Conservation (phyloP, 2,888 invertebrate genomes). For the Mongoloraphidia duomilia region DNA sequence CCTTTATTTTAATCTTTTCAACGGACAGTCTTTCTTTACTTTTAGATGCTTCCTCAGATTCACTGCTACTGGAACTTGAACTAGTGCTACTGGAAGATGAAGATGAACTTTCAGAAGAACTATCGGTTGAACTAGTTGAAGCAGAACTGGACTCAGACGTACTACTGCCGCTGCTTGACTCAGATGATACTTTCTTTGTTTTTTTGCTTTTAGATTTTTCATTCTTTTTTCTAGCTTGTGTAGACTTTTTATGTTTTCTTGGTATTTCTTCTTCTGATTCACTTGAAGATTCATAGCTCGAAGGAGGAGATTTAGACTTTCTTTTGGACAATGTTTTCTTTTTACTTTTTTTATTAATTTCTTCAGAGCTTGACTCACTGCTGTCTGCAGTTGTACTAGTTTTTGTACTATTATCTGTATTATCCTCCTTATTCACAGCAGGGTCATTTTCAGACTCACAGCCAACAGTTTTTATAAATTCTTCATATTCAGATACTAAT, state of each 20-base stretch:
- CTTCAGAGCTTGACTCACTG: background rate
- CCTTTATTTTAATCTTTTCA: conserved; percentile 7
- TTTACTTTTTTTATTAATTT: background rate
- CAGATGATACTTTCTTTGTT: no score
- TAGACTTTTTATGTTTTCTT: no score
- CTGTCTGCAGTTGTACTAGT: background rate
- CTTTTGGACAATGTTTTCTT: background rate
- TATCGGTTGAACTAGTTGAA: conserved; percentile 15
- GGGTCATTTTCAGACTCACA: conserved; percentile 13
- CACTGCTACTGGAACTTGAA: conserved; percentile 11
- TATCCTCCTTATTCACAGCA: background rate
- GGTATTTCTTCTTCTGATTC: no score
- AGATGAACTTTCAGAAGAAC: conserved; percentile 13
- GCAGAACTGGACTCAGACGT: conserved; percentile 5
- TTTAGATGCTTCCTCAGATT: background rate
- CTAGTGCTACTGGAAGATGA: conserved; percentile 12
- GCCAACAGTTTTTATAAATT: conserved; percentile 41
- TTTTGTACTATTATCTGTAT: background rate
- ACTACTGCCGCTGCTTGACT: background rate
- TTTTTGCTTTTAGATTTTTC: no score
- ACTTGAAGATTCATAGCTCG: no score
- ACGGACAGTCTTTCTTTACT: background rate
- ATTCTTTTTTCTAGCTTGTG: no score
- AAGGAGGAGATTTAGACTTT: no score
- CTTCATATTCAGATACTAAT: conserved; percentile 37